Base-by-base conservation (phyloP, 2,888 invertebrate species). In the Argyresthia albistria region DNA sequence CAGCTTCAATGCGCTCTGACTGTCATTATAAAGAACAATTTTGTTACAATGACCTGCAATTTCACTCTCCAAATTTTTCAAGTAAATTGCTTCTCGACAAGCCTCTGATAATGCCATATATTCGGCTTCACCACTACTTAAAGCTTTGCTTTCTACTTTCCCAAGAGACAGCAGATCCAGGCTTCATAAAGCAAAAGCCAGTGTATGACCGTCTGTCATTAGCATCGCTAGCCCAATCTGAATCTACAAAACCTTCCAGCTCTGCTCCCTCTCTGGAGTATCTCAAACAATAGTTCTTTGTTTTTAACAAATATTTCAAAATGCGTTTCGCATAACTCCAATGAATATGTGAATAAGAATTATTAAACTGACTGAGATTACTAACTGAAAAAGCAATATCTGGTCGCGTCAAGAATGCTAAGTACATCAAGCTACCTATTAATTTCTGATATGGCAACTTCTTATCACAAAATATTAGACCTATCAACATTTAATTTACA, bases 311-410 rank as follows among this genome's bases (percentile, higher is more conserved):
- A 52, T 58, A 58, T 53, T 50, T 54, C 46, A 59, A 25, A 8
- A 59, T 45, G 15, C 56, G 52, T 51, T 57, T 61, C 36, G 50
- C 58, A 57, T 56, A 50, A 43, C 37, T 50, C 53, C 57, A 61
- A 49, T 62, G 59, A 7, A 35, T 56, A n/a, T n/a, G n/a, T n/a
- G n/a, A n/a, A n/a, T n/a, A n/a, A n/a, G 46, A 7, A 55, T 56
- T 60, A 51, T 61, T 60, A 51, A 58, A 61, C 49, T 60, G 60
- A 43, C 58, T 59, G n/a, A 62, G 46, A 54, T 51, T 57, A 50
- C 56, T 53, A 11, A 59, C 52, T n/a, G n/a, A n/a, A n/a, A n/a
- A n/a, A n/a, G n/a, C n/a, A n/a, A n/a, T n/a, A n/a, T n/a, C n/a
- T n/a, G n/a, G n/a, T n/a, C n/a, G n/a, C n/a, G n/a, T n/a, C n/a